Evolutionary conservation across 2,113 vertebrate species (phyloP).

Genomic region (Raphicerus campestris): DNA sequence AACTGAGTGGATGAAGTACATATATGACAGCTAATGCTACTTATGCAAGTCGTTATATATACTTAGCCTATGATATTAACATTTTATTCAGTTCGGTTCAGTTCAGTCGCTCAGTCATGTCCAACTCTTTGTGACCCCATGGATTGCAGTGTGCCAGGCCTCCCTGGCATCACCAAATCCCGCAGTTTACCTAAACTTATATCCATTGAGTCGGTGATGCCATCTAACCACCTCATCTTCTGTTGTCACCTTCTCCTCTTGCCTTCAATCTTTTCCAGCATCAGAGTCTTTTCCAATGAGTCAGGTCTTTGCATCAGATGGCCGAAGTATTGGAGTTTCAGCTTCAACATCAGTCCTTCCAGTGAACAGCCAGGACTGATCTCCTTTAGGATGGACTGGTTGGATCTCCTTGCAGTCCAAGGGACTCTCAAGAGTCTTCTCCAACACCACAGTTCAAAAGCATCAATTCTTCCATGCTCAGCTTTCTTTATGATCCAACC

Average conservation of each 20-base stretch:
- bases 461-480: background rate
- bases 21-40: background rate
- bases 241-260: background rate
- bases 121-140: background rate
- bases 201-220: background rate
- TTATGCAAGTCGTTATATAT: background rate
- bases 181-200: background rate
- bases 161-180: background rate
- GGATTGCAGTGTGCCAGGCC: fast-evolving
- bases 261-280: background rate
- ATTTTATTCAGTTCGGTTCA: background rate
- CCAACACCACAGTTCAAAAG: background rate
- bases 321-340: background rate
- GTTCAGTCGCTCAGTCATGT: background rate
- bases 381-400: background rate
- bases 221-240: background rate
- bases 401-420: background rate
- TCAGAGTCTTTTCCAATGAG: background rate
- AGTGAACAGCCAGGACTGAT: background rate
- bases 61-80: background rate
- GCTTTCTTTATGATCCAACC: background rate
- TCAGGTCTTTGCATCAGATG: background rate
- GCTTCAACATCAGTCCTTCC: background rate
- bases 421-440: background rate
- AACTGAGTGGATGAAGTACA: background rate